A percentile compares a stretch with the other conserved stretches of the same genome.
Evolutionary conservation across 2,113 vertebrate genomes (phyloP).

Genomic region (Vidua macroura): DNA sequence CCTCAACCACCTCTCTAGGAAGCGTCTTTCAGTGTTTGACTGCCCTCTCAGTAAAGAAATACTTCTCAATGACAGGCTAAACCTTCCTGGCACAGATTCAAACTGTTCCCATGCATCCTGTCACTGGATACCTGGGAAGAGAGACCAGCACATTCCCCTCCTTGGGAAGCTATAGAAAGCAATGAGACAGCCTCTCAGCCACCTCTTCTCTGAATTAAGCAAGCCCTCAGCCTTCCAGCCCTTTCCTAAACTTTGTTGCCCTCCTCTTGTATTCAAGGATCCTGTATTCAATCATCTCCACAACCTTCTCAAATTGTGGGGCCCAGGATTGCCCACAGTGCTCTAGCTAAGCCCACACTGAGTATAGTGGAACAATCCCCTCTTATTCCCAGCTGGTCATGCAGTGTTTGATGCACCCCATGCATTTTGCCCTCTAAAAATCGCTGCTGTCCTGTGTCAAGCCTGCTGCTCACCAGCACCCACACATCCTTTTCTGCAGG

Average conservation of each 20-base stretch:
- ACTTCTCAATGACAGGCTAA: neutral
- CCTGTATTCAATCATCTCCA: neutral
- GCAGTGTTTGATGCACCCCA: neutral
- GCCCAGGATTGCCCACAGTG: neutral
- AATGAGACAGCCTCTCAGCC: too few relatives aligned
- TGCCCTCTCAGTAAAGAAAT: neutral
- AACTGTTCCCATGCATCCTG: neutral
- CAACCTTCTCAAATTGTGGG: neutral
- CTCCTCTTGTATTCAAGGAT: neutral
- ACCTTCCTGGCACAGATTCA: neutral
- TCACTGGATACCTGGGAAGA: neutral
- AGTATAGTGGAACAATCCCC: fast-evolving
- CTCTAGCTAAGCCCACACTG: neutral
- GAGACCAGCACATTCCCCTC: neutral
- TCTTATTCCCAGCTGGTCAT: neutral
- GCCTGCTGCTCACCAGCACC: neutral
- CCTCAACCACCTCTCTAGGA: fast-evolving
- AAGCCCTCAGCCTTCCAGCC: neutral
- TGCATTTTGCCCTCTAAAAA: neutral
- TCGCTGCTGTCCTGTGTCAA: neutral
- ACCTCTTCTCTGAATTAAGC: neutral
- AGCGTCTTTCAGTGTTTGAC: neutral
- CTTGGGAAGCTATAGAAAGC: neutral
- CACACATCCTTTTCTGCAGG: neutral
- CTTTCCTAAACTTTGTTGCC: neutral